Evolutionary conservation across 2,888 invertebrate species (phyloP), one percentile per base, ranked within the genome.

Genomic region (Agapostemon virescens): DNA sequence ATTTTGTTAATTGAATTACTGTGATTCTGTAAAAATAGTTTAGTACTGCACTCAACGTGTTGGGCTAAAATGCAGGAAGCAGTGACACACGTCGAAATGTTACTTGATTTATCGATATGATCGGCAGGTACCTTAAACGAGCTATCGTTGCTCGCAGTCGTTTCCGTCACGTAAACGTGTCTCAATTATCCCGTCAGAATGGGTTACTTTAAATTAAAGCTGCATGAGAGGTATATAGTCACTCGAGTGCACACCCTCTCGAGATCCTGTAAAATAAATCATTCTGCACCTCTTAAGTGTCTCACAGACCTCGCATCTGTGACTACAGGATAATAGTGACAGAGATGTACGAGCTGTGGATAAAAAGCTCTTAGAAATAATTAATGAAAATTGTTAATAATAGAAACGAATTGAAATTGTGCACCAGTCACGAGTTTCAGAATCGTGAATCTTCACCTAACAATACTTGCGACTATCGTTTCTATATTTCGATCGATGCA

Each of bases 221-320:
- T n/a, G 4, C 11, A 40, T 2, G 40, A 40, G 40, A 40, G n/a
- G n/a, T 20, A 3, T n/a, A 49, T n/a, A n/a, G 11, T 4, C n/a
- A n/a, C 3, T 49, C 49, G 49, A 49, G n/a, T 49, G 49, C n/a
- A n/a, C 9, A 49, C 49, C 4, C 49, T 9, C 49, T 1, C n/a
- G n/a, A 49, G 49, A 49, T 49, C n/a, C 2, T 2, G 49, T 49
- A 2, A 49, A 49, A 49, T 49, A n/a, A 49, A 49, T 49, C n/a
- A 49, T 49, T 49, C 49, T 49, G 49, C 49, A 49, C n/a, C n/a
- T n/a, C 49, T n/a, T n/a, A n/a, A 49, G 49, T 11, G n/a, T 49
- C 49, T 11, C 49, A 20, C 40, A 11, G 40, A 4, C 40, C 40
- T 13, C 49, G 3, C n/a, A n/a, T 45, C 49, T 49, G 49, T 49